phyloP scores from a whole-genome alignment of 2,797 vertebrate genomes.

The Atherinosoma microstoma region DNA sequence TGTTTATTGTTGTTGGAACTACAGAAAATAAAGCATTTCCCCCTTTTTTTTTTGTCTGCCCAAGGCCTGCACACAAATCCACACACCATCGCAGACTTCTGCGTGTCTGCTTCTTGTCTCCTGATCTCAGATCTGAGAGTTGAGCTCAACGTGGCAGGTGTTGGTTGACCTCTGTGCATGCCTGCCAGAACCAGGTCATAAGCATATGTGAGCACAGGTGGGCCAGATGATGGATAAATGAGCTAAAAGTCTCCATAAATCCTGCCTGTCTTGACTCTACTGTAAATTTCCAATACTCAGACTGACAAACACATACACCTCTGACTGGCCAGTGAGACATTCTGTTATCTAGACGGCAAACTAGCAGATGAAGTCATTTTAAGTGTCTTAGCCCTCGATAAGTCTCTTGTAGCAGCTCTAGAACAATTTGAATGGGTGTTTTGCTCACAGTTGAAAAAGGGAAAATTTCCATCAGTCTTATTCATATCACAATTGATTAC shows the following conservation, averaged over 20 bases:
- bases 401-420: conserved; percentile 15
- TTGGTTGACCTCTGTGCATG: conserved; percentile 39
- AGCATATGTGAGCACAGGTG: conserved; percentile 68
- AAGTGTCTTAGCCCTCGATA: conserved; percentile 4
- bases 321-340: conserved; percentile 6
- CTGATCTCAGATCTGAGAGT: conserved; percentile 46
- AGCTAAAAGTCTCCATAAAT: conserved; percentile 39
- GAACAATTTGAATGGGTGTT: conserved; percentile 14
- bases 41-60: conserved; percentile 27
- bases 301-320: conserved; percentile 36
- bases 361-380: conserved; percentile 21
- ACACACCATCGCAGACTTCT: conserved; percentile 19
- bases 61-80: conserved; percentile 27
- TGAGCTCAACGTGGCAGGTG: conserved; percentile 64
- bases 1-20: conserved; percentile 49
- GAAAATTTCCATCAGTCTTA: conserved; percentile 42
- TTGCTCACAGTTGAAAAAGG: conserved; percentile 23
- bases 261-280: conserved; percentile 39
- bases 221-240: conserved; percentile 66
- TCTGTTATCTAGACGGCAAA: conserved; percentile 25
- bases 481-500: conserved; percentile 61
- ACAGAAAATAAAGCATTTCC: conserved; percentile 22
- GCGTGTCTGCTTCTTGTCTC: conserved; percentile 60
- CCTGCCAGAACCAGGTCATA: conserved; percentile 38
- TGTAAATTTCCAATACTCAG: conserved; percentile 35